A percentile compares a stretch with the other conserved stretches of the same genome.
Evolutionary conservation across 2,113 vertebrate species (phyloP).

Genomic region (Hypocryptadius cinnamomeus): DNA sequence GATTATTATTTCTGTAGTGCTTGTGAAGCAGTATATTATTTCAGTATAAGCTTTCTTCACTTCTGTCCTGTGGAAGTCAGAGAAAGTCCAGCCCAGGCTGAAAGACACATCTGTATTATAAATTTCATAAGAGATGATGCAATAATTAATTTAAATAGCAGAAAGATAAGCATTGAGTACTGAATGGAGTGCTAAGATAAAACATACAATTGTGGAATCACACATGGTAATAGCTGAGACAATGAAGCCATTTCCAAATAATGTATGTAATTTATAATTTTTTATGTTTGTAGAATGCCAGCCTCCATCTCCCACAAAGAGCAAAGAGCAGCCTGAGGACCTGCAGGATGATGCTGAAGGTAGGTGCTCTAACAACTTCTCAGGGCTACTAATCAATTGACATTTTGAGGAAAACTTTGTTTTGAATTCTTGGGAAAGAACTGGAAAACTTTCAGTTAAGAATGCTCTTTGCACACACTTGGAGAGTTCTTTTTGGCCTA

Average conservation of each 20-base stretch:
- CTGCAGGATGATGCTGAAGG: conserved; percentile 61
- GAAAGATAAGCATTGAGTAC: not conserved
- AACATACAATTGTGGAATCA: not conserved
- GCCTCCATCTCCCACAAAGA: conserved; percentile 59
- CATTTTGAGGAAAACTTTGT: not conserved
- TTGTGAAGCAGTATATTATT: not conserved
- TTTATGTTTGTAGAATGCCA: conserved; percentile 54
- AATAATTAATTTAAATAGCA: not conserved
- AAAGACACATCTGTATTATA: not conserved
- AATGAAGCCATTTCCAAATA: not conserved
- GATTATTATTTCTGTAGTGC: not conserved
- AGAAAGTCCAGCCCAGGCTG: not conserved
- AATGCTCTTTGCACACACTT: not conserved
- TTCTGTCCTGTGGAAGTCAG: not conserved
- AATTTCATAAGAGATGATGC: not conserved
- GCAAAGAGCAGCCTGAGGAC: conserved; percentile 66
- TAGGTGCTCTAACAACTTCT: conserved; percentile 27
- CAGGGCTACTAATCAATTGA: not conserved
- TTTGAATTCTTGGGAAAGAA: not conserved
- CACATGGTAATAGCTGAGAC: not conserved
- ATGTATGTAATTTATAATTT: not conserved
- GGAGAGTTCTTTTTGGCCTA: not conserved
- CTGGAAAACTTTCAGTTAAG: not conserved
- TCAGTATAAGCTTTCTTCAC: not conserved
- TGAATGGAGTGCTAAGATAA: not conserved